Conservation (phyloP, 2,113 vertebrate species). For the Thryonomys swinderianus region DNA sequence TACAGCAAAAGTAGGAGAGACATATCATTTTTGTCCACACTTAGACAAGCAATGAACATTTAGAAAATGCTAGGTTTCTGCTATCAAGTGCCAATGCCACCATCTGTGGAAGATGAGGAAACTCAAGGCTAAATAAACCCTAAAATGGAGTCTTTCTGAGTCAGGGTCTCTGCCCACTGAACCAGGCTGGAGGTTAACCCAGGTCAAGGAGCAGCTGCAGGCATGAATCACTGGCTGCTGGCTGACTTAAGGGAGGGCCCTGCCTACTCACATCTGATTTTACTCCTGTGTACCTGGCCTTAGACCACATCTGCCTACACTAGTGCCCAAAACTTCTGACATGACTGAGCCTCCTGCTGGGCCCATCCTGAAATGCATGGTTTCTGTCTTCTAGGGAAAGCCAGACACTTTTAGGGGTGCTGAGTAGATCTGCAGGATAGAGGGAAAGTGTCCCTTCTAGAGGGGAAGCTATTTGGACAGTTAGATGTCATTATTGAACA, state of each 20-base stretch:
- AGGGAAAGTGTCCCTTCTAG: background rate
- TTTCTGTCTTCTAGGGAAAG: background rate
- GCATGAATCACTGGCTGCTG: background rate
- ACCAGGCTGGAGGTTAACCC: slow-evolving; percentile 51
- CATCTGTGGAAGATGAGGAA: background rate
- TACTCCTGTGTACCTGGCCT: background rate
- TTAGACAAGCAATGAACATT: slow-evolving; percentile 62
- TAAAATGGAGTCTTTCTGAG: slow-evolving; percentile 54
- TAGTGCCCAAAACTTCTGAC: background rate
- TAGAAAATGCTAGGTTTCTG: slow-evolving; percentile 67
- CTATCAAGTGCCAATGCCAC: background rate
- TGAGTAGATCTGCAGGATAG: background rate
- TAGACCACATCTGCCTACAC: no score
- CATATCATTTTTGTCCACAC: slow-evolving; percentile 52
- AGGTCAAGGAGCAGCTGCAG: slow-evolving; percentile 37
- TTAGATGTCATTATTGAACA: background rate
- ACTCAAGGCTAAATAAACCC: background rate
- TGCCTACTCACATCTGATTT: fast-evolving
- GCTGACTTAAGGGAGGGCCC: background rate
- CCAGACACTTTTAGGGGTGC: background rate
- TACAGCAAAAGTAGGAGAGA: slow-evolving; percentile 29
- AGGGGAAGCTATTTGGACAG: background rate
- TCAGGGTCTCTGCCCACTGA: slow-evolving; percentile 65
- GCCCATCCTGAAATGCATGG: background rate
- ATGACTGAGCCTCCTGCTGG: background rate